phyloP scores from a whole-genome alignment of 2,888 invertebrate species.

The Andrena trimmerana region DNA sequence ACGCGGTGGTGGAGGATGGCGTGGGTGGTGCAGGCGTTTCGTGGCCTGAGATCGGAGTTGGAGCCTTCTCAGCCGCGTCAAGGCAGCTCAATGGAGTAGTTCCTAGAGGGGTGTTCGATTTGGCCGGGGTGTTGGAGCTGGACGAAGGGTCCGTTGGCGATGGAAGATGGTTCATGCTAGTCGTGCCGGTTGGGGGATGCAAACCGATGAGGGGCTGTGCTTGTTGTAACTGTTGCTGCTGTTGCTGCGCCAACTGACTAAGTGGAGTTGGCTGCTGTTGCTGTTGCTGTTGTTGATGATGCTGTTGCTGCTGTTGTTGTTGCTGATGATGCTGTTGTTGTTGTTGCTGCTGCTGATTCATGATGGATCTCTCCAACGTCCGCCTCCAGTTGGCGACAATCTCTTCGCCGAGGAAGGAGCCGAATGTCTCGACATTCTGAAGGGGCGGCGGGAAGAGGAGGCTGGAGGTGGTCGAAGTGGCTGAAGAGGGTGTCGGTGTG shows the following conservation, averaged over 20 bases:
- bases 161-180: constrained; percentile 85
- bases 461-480: constrained; percentile 84
- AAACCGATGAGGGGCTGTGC: constrained; percentile 72
- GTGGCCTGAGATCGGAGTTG: constrained; percentile 85
- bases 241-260: constrained; percentile 81
- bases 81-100: constrained; percentile 73
- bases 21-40: constrained; percentile 86
- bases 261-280: constrained; percentile 79
- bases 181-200: constrained; percentile 85
- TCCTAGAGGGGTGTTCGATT: constrained; percentile 81
- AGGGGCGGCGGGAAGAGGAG: constrained; percentile 87
- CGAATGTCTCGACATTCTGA: constrained; percentile 90
- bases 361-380: constrained; percentile 87
- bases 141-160: constrained; percentile 86
- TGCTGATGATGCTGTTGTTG: constrained; percentile 69
- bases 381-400: constrained; percentile 93
- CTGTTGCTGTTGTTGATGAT: constrained; percentile 61
- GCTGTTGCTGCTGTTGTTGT: constrained; percentile 48
- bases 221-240: constrained; percentile 83
- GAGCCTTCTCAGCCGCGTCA: constrained; percentile 83
- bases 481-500: constrained; percentile 83
- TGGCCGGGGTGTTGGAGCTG: constrained; percentile 80
- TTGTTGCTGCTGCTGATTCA: constrained; percentile 81
- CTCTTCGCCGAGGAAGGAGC: constrained; percentile 92
- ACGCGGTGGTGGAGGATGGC: constrained; percentile 81